Percentiles rank a stretch among this genome's conserved stretches.
These are phyloP conservation scores for Halcyon chelicuti DNA, from an alignment of 2,797 vertebrate genomes.

Conservation along the genomic window DNA sequence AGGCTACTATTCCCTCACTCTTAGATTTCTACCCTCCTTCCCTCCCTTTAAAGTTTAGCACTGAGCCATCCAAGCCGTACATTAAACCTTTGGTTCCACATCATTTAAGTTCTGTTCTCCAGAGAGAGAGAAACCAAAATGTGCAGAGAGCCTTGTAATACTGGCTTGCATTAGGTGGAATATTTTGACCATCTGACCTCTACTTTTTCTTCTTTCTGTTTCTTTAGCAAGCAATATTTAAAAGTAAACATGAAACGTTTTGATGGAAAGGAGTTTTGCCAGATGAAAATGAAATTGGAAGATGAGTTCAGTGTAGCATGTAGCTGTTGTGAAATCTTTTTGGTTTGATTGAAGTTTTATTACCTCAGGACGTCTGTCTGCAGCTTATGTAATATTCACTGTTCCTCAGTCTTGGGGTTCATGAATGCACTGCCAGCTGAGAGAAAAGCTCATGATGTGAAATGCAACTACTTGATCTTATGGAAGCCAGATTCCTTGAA, in stretches of 20 bases:
- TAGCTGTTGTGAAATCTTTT: constrained; percentile 53
- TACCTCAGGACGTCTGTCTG: constrained; percentile 29
- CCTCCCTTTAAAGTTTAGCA: constrained; percentile 15
- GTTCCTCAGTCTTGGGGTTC: constrained; percentile 44
- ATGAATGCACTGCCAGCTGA: neutral
- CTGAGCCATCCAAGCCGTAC: neutral
- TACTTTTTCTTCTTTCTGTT: neutral
- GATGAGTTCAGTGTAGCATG: constrained; percentile 15
- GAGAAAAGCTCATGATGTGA: constrained; percentile 10
- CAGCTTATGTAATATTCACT: constrained; percentile 49
- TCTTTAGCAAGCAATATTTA: constrained; percentile 20
- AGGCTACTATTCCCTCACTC: neutral
- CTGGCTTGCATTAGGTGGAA: neutral
- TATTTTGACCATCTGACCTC: constrained; percentile 24
- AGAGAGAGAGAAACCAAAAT: neutral
- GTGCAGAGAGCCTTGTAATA: neutral
- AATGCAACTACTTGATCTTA: neutral
- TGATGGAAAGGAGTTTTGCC: constrained; percentile 22
- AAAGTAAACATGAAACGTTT: constrained; percentile 31
- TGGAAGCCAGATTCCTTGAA: constrained; percentile 11
- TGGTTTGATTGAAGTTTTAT: constrained; percentile 68
- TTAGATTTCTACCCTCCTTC: constrained; percentile 31
- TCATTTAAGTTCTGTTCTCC: constrained; percentile 11
- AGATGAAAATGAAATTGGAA: constrained; percentile 58
- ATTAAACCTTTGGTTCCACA: constrained; percentile 46